Conservation (phyloP, 2,113 vertebrate species). For the Gnathonemus echidnorhynchus region DNA sequence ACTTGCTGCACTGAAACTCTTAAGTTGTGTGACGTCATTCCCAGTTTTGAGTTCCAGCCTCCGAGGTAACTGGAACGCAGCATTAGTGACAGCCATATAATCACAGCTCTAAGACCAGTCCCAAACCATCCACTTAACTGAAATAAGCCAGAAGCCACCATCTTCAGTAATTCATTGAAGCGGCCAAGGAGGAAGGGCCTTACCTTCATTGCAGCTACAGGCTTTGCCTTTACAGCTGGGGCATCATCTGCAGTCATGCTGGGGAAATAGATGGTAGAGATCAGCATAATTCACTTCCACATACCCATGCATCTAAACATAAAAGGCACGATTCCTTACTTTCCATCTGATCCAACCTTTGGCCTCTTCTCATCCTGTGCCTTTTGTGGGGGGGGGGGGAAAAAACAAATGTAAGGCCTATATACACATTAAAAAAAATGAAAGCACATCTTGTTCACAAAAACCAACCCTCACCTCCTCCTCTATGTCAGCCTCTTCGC, state of each 20-base stretch:
- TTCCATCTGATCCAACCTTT: conserved; percentile 67
- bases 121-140: background rate
- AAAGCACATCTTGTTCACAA: background rate
- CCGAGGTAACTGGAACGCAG: no score
- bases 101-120: background rate
- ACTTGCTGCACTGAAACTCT: no score
- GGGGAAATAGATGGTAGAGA: conserved; percentile 9
- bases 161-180: background rate
- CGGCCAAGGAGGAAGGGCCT: background rate
- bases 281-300: background rate
- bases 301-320: background rate
- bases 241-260: conserved; percentile 59
- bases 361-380: conserved; percentile 78
- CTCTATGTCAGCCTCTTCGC: conserved; percentile 40
- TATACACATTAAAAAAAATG: background rate
- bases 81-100: background rate
- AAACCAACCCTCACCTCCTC: conserved; percentile 44
- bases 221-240: conserved; percentile 52
- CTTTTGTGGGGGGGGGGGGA: conserved; percentile 27
- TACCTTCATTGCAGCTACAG: conserved; percentile 66
- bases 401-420: background rate
- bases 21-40: no score
- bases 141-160: background rate
- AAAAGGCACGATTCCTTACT: conserved; percentile 52
- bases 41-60: no score